These are phyloP conservation scores for Eutrigla gurnardus DNA, from an alignment of 2,797 vertebrate genomes.

Conservation along the genomic window DNA sequence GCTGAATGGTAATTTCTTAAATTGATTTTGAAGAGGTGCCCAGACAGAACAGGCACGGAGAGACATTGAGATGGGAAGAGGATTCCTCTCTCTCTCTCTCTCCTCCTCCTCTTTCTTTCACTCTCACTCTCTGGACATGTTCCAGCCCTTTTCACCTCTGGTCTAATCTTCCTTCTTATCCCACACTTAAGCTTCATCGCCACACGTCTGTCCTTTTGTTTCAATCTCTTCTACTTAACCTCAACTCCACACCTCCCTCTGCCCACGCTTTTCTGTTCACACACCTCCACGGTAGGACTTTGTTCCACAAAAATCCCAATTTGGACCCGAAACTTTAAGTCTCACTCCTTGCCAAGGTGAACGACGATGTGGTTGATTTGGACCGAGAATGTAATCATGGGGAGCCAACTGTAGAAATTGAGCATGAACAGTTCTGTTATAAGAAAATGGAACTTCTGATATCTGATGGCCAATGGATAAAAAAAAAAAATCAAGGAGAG, in stretches of 20 bases:
- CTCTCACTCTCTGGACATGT: constrained; percentile 37
- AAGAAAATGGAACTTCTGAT: constrained; percentile 1
- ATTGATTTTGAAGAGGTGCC: constrained; percentile 85
- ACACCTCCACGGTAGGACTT: constrained; percentile 15
- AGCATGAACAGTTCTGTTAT: not conserved
- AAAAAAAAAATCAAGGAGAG: not conserved
- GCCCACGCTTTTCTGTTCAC: constrained; percentile 18
- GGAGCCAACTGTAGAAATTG: not conserved
- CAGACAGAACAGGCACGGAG: constrained; percentile 66
- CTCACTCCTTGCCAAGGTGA: constrained; percentile 6
- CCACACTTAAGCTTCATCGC: constrained; percentile 47
- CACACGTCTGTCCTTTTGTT: constrained; percentile 63
- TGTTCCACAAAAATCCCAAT: too few species aligned
- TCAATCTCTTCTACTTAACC: constrained; percentile 58
- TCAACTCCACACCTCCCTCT: constrained; percentile 32
- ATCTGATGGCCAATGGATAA: constrained; percentile 5
- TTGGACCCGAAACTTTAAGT: not conserved
- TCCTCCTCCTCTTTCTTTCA: constrained; percentile 8
- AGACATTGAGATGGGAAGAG: constrained; percentile 59
- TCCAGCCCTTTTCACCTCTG: constrained; percentile 60
- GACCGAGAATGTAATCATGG: constrained; percentile 1
- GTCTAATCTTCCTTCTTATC: constrained; percentile 57
- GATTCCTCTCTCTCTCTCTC: constrained; percentile 31
- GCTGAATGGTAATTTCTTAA: constrained; percentile 84
- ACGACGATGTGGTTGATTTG: not conserved